phyloP scores from a whole-genome alignment of 2,888 invertebrate species.

The Neocrepidodera transversa region DNA sequence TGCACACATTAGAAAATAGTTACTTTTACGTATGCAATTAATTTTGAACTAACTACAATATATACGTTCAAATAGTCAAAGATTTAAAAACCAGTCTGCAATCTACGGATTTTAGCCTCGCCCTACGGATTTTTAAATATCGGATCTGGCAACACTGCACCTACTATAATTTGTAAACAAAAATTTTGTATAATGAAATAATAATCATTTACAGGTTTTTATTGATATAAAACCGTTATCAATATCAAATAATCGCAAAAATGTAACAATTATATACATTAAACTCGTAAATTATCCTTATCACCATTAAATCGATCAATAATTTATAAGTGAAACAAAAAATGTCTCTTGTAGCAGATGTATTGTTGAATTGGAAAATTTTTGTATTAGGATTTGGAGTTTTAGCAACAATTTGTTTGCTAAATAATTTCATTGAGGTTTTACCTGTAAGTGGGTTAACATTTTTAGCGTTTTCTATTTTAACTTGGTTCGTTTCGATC shows the following conservation, averaged over 20 bases:
- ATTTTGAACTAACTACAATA: too few relatives aligned
- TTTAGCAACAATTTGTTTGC: constrained; percentile 30
- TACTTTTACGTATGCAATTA: too few relatives aligned
- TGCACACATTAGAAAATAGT: too few relatives aligned
- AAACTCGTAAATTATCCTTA: background rate
- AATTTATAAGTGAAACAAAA: constrained; percentile 6
- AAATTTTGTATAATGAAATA: background rate
- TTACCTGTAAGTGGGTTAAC: constrained; percentile 42
- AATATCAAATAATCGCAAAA: constrained; percentile 3
- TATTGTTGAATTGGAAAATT: constrained; percentile 40
- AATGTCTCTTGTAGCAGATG: constrained; percentile 11
- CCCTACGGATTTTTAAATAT: too few relatives aligned
- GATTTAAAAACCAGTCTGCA: too few relatives aligned
- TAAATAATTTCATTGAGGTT: constrained; percentile 37
- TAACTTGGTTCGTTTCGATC: constrained; percentile 61
- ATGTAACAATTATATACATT: constrained; percentile 9
- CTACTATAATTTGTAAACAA: constrained; percentile 12
- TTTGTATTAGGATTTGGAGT: constrained; percentile 38
- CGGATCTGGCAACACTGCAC: background rate
- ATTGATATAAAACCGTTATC: constrained; percentile 7
- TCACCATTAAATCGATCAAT: constrained; percentile 12
- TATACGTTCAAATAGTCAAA: too few relatives aligned
- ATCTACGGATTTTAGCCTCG: too few relatives aligned
- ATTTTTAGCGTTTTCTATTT: constrained; percentile 55
- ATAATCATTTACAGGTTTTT: constrained; percentile 9